These are phyloP conservation scores for Chascanopsetta lugubris DNA, from an alignment of 2,113 vertebrate genomes.

Conservation along the genomic window DNA sequence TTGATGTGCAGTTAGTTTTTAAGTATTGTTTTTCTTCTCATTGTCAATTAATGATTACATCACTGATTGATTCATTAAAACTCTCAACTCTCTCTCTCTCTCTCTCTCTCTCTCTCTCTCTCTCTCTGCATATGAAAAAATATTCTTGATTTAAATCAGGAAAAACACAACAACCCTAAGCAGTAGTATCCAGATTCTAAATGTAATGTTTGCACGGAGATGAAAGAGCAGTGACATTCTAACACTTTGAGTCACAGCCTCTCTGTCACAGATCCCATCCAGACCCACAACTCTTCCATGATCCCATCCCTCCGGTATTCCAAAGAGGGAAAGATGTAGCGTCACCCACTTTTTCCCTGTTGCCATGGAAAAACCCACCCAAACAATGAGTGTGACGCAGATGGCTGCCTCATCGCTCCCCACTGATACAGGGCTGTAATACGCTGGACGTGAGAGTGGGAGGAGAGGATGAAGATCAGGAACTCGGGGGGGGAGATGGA, in stretches of 20 bases:
- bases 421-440: conserved; percentile 33
- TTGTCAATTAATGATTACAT: no score
- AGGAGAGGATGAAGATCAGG: conserved; percentile 34
- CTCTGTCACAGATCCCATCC: conserved; percentile 32
- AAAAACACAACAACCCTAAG: no score
- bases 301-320: conserved; percentile 34
- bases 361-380: conserved; percentile 62
- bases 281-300: conserved; percentile 57
- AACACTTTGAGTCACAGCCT: conserved; percentile 17
- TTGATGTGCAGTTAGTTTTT: no score
- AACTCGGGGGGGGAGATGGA: conserved; percentile 33
- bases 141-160: neutral
- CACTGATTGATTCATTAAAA: no score
- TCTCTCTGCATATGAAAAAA: neutral
- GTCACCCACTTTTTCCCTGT: conserved; percentile 51
- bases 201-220: no score
- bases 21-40: no score
- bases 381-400: conserved; percentile 66
- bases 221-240: no score
- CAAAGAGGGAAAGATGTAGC: conserved; percentile 61
- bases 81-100: no score
- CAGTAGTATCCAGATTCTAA: no score
- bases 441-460: conserved; percentile 13
- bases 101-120: no score
- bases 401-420: conserved; percentile 46